These are phyloP conservation scores for Grantiella picta DNA, from an alignment of 2,113 vertebrate genomes.

Conservation along the genomic window DNA sequence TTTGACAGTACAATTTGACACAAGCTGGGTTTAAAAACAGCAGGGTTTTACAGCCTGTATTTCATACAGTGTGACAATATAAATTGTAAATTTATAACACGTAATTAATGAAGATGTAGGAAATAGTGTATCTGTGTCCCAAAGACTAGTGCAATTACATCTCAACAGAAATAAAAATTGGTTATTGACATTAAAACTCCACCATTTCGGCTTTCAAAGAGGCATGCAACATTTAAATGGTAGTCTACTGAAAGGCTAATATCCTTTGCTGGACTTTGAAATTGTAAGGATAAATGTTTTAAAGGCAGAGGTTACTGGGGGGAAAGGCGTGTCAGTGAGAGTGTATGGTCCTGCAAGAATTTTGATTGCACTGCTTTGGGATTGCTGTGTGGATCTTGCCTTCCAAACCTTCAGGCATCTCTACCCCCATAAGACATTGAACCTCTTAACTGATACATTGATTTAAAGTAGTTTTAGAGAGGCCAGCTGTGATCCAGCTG, in stretches of 20 bases:
- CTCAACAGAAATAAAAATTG: not conserved
- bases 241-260: not conserved
- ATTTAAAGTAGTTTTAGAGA: slow-evolving; percentile 40
- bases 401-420: slow-evolving; percentile 25
- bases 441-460: slow-evolving; percentile 40
- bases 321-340: slow-evolving; percentile 30
- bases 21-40: not conserved
- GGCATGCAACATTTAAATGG: slow-evolving; percentile 1
- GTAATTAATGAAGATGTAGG: not conserved
- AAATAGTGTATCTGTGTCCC: not conserved
- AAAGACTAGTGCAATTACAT: not conserved
- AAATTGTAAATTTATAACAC: not conserved
- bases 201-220: not conserved
- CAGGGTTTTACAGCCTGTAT: not conserved
- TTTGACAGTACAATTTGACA: not conserved
- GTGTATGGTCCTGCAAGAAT: not conserved
- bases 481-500: not conserved
- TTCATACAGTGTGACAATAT: not conserved
- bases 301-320: slow-evolving; percentile 1
- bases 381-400: slow-evolving; percentile 6
- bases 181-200: not conserved
- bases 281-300: slow-evolving; percentile 20
- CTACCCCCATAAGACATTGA: not conserved
- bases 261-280: slow-evolving; percentile 24
- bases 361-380: slow-evolving; percentile 19